Conservation (phyloP, 2,113 vertebrate species). For the Ivindomyrus marchei region DNA sequence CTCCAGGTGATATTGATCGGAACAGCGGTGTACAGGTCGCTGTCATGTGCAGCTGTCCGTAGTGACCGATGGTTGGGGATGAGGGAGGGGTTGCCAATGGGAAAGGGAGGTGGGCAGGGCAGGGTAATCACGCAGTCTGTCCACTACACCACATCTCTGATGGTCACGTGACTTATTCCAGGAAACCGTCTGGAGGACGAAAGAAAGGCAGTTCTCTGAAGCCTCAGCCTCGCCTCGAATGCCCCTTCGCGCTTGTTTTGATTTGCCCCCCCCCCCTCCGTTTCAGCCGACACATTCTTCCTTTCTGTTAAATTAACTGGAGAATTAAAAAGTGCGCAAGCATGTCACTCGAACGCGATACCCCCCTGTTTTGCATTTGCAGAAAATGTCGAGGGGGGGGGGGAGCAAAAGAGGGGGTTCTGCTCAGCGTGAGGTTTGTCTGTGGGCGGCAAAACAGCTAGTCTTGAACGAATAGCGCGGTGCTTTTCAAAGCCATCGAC, state of each 20-base stretch:
- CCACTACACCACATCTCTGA: background rate
- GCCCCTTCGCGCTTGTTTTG: background rate
- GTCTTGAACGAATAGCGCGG: background rate
- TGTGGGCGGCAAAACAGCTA: background rate
- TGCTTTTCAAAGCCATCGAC: background rate
- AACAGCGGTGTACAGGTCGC: background rate
- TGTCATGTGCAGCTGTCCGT: background rate
- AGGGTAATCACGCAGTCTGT: background rate
- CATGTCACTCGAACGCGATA: conserved; percentile 7
- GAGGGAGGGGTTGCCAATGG: background rate
- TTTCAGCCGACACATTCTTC: background rate
- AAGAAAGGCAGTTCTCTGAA: background rate
- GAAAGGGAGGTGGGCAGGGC: background rate
- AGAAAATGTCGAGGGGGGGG: background rate
- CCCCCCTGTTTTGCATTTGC: background rate
- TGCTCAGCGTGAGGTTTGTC: background rate
- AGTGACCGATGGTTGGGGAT: background rate
- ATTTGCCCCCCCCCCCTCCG: background rate
- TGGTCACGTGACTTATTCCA: background rate
- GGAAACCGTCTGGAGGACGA: background rate
- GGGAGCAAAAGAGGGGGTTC: background rate
- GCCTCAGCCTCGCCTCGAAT: background rate
- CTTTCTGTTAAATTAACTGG: background rate
- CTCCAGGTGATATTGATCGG: conserved; percentile 9
- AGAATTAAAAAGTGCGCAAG: conserved; percentile 8